Conservation (phyloP, 2,113 vertebrate species). For the Phrynosoma blainvillii region DNA sequence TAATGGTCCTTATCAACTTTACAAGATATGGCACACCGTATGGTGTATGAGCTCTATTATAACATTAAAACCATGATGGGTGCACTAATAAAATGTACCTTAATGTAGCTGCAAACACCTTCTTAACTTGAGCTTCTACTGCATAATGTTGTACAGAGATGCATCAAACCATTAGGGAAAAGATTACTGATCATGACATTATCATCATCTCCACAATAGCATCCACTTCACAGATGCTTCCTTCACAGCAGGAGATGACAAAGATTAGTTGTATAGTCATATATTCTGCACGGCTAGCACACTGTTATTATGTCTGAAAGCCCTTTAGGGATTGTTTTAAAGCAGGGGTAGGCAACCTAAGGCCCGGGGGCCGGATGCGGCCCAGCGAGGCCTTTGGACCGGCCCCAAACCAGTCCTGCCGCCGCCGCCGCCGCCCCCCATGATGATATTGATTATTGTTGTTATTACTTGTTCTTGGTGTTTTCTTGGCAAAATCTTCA, state of each 20-base stretch:
- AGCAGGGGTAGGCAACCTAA: too few relatives aligned
- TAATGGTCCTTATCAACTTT: slow-evolving; percentile 1
- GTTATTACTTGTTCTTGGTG: too few relatives aligned
- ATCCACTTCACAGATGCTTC: slow-evolving; percentile 21
- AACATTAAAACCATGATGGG: background rate
- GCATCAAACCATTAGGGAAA: background rate
- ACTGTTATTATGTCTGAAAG: slow-evolving; percentile 18
- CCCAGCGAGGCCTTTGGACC: too few relatives aligned
- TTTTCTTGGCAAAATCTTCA: too few relatives aligned
- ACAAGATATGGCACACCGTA: background rate
- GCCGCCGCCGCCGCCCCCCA: too few relatives aligned
- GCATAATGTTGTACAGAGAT: slow-evolving; percentile 34
- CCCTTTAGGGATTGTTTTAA: background rate
- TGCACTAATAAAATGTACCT: background rate
- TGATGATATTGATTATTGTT: too few relatives aligned
- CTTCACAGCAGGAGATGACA: slow-evolving; percentile 12
- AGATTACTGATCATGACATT: slow-evolving; percentile 1
- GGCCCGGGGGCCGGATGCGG: too few relatives aligned
- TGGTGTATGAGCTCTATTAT: slow-evolving; percentile 38
- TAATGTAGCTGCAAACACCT: background rate
- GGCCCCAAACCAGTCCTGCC: too few relatives aligned
- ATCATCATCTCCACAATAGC: background rate
- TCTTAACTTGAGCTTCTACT: slow-evolving; percentile 24
- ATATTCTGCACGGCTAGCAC: slow-evolving; percentile 14
- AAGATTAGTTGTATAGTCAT: slow-evolving; percentile 18